These are phyloP conservation scores for Torymus tubicola DNA, from an alignment of 2,888 invertebrate genomes.

Conservation along the genomic window DNA sequence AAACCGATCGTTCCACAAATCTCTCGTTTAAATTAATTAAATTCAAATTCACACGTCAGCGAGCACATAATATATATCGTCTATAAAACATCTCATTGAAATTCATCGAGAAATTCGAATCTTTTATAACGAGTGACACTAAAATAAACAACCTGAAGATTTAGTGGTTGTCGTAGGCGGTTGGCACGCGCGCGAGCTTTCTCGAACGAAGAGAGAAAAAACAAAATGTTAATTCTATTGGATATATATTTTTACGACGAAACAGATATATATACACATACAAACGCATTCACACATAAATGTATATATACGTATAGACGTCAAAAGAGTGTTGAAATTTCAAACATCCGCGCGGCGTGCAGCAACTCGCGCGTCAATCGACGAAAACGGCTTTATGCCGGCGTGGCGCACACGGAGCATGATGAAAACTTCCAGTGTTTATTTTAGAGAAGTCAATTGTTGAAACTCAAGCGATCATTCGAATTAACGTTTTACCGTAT, in stretches of 20 bases:
- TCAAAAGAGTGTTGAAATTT: constrained; percentile 40
- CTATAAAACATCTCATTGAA: too few relatives aligned
- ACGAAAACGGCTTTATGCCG: background rate
- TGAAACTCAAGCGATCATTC: constrained; percentile 20
- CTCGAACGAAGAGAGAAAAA: too few relatives aligned
- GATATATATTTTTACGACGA: constrained; percentile 18
- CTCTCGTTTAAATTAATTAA: too few relatives aligned
- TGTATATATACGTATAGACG: too few relatives aligned
- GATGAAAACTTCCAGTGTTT: constrained; percentile 31
- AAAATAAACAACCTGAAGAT: too few relatives aligned
- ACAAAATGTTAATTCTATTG: constrained; percentile 11
- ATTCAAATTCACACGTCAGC: too few relatives aligned
- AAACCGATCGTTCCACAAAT: too few relatives aligned
- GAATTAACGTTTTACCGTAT: constrained; percentile 21
- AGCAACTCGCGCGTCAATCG: background rate
- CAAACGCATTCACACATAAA: too few relatives aligned
- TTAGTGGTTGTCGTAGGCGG: background rate
- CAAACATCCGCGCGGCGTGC: constrained; percentile 6
- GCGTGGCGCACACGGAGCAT: background rate
- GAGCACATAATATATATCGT: too few relatives aligned
- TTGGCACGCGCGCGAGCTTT: too few relatives aligned
- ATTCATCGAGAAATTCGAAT: too few relatives aligned
- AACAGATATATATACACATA: background rate
- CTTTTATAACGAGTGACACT: too few relatives aligned
- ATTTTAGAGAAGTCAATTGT: constrained; percentile 44